Conservation (phyloP, 2,113 vertebrate genomes). For the Xenopus tropicalis region DNA sequence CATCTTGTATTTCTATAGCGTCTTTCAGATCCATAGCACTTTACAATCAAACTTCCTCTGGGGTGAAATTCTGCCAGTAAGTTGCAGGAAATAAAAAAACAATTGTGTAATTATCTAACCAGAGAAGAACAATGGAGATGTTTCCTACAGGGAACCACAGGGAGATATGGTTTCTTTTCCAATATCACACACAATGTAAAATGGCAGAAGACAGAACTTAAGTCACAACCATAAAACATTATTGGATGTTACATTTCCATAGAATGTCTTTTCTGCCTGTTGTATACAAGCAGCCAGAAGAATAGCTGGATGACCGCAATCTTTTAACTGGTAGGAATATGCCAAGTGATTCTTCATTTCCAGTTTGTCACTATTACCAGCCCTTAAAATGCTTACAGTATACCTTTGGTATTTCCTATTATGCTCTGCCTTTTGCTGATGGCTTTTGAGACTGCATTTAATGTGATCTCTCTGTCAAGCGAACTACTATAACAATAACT, state of each 20-base stretch:
- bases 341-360: too few species aligned
- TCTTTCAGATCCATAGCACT: neutral
- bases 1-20: neutral
- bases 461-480: too few species aligned
- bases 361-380: too few species aligned
- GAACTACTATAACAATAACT: neutral
- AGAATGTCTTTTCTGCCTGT: too few species aligned
- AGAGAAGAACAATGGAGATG: neutral
- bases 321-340: too few species aligned
- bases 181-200: neutral
- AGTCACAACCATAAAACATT: neutral
- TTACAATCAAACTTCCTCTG: conserved; percentile 3
- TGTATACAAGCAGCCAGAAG: too few species aligned
- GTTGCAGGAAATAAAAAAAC: conserved; percentile 4
- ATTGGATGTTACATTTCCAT: too few species aligned
- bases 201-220: neutral
- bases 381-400: too few species aligned
- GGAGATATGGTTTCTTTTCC: neutral
- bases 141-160: neutral
- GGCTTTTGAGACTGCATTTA: too few species aligned
- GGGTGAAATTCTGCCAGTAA: neutral
- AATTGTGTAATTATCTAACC: neutral
- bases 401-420: too few species aligned
- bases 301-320: too few species aligned
- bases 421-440: too few species aligned